These are phyloP conservation scores for Gallirallus australis DNA, from an alignment of 2,797 vertebrate species.

Conservation along the genomic window DNA sequence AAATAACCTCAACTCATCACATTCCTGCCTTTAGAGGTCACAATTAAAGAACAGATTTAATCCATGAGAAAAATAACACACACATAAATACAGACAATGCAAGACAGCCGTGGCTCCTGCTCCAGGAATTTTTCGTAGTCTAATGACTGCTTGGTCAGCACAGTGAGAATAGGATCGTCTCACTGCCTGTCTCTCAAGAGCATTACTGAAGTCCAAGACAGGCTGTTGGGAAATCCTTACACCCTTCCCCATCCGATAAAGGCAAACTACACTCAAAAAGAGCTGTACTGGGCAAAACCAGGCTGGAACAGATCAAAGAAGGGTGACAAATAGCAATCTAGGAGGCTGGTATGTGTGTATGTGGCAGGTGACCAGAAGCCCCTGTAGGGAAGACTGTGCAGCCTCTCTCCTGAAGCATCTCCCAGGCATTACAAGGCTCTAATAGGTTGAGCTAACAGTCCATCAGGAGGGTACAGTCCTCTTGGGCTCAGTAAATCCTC, in stretches of 20 bases:
- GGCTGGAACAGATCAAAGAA: neutral
- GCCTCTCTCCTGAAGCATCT: neutral
- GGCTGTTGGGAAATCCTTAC: neutral
- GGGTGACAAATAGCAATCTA: neutral
- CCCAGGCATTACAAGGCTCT: neutral
- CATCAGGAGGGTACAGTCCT: too few species aligned
- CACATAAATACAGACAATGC: neutral
- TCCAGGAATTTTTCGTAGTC: neutral
- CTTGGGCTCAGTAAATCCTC: neutral
- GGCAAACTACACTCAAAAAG: neutral
- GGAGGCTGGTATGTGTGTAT: neutral
- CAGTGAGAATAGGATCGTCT: neutral
- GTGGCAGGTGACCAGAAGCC: neutral
- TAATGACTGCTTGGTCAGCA: neutral
- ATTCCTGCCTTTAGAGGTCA: neutral
- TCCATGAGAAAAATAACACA: neutral
- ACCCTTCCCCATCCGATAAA: neutral
- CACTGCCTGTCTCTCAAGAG: neutral
- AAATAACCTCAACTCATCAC: neutral
- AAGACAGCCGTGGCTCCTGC: neutral
- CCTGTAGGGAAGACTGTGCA: neutral
- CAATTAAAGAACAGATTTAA: neutral
- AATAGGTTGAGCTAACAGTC: neutral
- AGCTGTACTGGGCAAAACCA: neutral
- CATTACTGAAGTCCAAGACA: neutral